Evolutionary conservation across 2,113 vertebrate species (phyloP).

Genomic region (Phasianus colchicus): DNA sequence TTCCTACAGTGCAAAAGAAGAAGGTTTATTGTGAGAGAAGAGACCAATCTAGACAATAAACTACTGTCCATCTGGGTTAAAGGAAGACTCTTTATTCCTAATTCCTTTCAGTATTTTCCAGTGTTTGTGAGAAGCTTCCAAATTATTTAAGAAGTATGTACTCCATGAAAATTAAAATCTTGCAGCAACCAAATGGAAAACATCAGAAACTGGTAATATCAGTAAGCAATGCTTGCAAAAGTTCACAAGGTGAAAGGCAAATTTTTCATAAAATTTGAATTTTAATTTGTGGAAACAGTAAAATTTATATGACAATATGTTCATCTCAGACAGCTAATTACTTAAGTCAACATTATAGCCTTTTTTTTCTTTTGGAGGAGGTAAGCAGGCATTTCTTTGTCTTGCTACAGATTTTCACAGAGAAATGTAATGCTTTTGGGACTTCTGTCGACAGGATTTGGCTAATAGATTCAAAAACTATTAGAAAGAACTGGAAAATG

Average conservation of each 20-base stretch:
- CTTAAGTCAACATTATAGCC: not conserved
- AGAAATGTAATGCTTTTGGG: not conserved
- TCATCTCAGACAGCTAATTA: not conserved
- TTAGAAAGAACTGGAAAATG: not conserved
- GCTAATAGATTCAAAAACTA: not conserved
- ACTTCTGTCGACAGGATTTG: not conserved
- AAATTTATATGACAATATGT: not conserved
- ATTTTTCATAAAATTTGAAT: not conserved
- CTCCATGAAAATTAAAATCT: not conserved
- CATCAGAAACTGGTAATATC: not conserved
- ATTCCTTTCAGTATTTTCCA: not conserved
- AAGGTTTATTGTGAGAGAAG: not conserved
- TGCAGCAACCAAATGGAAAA: not conserved
- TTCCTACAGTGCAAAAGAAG: not conserved
- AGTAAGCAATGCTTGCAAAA: not conserved
- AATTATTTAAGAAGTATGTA: not conserved
- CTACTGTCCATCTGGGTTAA: not conserved
- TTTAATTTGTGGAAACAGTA: not conserved
- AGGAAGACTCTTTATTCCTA: not conserved
- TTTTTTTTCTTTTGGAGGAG: not conserved
- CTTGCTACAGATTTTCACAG: not conserved
- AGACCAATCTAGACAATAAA: not conserved
- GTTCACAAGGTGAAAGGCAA: not conserved
- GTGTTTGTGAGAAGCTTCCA: not conserved
- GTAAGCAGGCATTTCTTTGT: not conserved